Evolutionary conservation across 1,140 invertebrate species (phyloP), one percentile per base, ranked within the genome.

Genomic region (Spodoptera frugiperda): DNA sequence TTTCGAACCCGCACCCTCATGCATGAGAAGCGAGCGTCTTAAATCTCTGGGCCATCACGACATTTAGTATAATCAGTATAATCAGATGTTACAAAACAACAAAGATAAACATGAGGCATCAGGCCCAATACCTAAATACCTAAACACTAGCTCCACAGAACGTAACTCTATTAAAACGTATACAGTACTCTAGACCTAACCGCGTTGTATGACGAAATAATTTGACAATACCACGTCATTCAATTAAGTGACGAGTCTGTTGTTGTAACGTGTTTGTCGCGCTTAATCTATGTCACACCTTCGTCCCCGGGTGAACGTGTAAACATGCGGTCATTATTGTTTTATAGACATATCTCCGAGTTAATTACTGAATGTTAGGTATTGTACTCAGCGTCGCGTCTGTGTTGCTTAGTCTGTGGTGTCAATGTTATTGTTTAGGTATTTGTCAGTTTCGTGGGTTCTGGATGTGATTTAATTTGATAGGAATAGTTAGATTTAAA

Each of bases 211-310:
- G 68, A 57, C 53, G 51, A 55, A 72, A 72, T 72, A 72, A 72
- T 72, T 72, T 33, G 10, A 25, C 39, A 46, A 33, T 55, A 57
- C 55, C 30, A 25, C 68, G 51, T 72, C 68, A 72, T 72, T 72
- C 68, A 54, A 72, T 72, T 72, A 57, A 33, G 68, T 57, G 68
- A 44, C 53, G 53, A 39, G 68, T 57, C 51, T 72, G 68, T 72
- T 72, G 51, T 55, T 54, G 14, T 14, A 21, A 19, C 51, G n/a
- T 71, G 68, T 72, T 72, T 70, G 51, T 54, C 59, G 21, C 12
- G 30, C 48, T 70, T 72, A 57, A 72, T 57, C 53, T 72, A 6
- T 72, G 68, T 57, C 68, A 15, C 68, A 49, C 68, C 51, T 39
- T 53, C 30, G 33, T 15, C 14, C 5, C 39, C 54, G 68, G 8